Evolutionary conservation across 2,113 vertebrate genomes (phyloP), one percentile per base, ranked within the genome.

Genomic region (Neolamprologus devosi): DNA sequence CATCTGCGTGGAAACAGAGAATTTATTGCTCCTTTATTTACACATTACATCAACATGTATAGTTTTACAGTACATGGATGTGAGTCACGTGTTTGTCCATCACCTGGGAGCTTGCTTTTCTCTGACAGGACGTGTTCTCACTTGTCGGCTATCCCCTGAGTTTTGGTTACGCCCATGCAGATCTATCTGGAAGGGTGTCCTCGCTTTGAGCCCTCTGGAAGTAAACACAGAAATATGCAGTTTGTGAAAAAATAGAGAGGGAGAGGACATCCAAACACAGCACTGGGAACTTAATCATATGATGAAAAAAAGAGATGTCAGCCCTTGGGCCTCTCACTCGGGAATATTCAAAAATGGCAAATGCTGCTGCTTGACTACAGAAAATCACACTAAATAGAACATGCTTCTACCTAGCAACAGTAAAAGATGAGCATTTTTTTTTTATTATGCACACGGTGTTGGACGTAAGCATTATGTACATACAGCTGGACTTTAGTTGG

Each of bases 61-160:
- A 73, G 68, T 47, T 42, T 68, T 37, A 68, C 63, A 68, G 65
- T 49, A 88, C 87, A 79, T 88, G 55, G 75, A 60, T 55, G 30
- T 30, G 91, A 90, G 85, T 94, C 92, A 95, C 88, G 88, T 95
- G 88, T 96, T 94, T 93, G 90, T 93, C 88, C 85, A 68, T 94
- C 94, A 88, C 87, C 83, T 83, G 85, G 80, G 70, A 91, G 91
- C 83, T 82, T 23, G 10, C 60, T 89, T 85, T 83, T 90, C 85
- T 85, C 75, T 88, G 60, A 90, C 87, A 60, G 88, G 88, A 93
- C 94, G 58, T 94, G 95, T 94, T 84, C 70, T 30, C 86, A 92
- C 95, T 91, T 30, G 94, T 87, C 83, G 68, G 90, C 85, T 55
- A 85, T 88, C 87, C 93, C 83, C 85, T 80, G 84, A 86, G 89